Base-by-base conservation (phyloP, 2,888 invertebrate genomes). In the Epinotia ramella region DNA sequence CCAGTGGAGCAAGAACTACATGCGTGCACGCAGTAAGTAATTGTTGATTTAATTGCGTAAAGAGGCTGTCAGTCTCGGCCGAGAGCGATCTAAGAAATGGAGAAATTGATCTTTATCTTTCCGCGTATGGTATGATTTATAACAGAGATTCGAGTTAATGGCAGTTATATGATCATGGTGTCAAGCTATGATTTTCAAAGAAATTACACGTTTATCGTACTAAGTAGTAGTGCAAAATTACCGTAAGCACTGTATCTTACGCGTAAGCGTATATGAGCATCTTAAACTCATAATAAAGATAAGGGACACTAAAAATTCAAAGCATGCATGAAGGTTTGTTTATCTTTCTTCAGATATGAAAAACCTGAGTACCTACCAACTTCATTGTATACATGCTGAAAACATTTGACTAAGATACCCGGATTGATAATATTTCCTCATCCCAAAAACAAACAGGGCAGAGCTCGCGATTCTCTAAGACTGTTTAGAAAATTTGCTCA, bases 11-110 rank as follows among this genome's bases (percentile, higher is more conserved):
- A 24, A 28, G 59, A 70, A 63, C 60, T 18, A 16, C 16, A 18
- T 66, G 65, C 65, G 66, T 28, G 66, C 56, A 57, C 60, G 71
- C 66, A 57, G 62, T 68, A 11, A 57, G 62, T 68, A 11, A 71
- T 63, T 62, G 49, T 63, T 53, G 63, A 71, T 63, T 71, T 62
- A 63, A 63, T 60, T 67, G 24, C 20, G 40, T 20, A 40, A 56
- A 69, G 20, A 16, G 64, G 59, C 60, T 69, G 46, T 60, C 46
- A 49, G 65, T 24, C 12, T 28, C 49, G 28, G 9, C 13, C 46
- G 65, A 24, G 64, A 13, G 49, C 24, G 20, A 24, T 44, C 46
- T 64, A 49, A 53, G 53, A 62, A 70, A 62, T 62, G 70, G 49
- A 70, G 62, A 70, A 49, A 70, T 28, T 49, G 33, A 66, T 66